These are phyloP conservation scores for Arrhopalites spinosus DNA, from an alignment of 2,888 invertebrate species.

Conservation along the genomic window DNA sequence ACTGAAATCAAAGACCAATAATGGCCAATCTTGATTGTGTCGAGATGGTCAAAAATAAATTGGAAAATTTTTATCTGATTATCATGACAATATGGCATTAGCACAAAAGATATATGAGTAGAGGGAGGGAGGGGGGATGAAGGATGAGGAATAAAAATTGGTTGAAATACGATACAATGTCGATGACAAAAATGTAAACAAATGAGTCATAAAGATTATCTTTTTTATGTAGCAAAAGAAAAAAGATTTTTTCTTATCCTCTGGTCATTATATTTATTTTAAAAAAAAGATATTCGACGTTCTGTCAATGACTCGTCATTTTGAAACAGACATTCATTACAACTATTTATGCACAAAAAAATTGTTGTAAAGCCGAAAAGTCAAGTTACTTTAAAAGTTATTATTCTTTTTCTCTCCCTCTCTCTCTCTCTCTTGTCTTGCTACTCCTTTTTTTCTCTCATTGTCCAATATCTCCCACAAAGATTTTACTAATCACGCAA, in stretches of 20 bases:
- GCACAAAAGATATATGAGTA: background rate
- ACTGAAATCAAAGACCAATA: no score
- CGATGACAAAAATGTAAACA: slow-evolving; percentile 14
- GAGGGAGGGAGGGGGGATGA: background rate
- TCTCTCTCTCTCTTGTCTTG: no score
- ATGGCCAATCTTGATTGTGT: no score
- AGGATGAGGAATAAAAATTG: background rate
- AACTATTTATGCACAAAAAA: no score
- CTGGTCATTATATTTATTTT: no score
- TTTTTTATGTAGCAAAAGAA: no score
- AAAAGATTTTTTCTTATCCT: no score
- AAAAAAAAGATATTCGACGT: no score
- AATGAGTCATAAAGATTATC: background rate
- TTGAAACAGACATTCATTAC: background rate
- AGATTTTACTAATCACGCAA: no score
- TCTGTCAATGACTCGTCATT: slow-evolving; percentile 7
- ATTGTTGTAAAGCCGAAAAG: background rate
- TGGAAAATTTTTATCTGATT: slow-evolving; percentile 2
- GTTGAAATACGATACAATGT: background rate
- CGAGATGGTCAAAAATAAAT: slow-evolving; percentile 1
- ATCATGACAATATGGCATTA: background rate
- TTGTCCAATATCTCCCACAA: background rate
- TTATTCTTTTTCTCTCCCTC: no score
- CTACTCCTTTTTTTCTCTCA: no score
- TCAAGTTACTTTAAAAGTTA: background rate